A percentile compares a stretch with the other conserved stretches of the same genome.
Conservation (phyloP, 2,888 invertebrate species). For the Drosophila sordidapex region DNA sequence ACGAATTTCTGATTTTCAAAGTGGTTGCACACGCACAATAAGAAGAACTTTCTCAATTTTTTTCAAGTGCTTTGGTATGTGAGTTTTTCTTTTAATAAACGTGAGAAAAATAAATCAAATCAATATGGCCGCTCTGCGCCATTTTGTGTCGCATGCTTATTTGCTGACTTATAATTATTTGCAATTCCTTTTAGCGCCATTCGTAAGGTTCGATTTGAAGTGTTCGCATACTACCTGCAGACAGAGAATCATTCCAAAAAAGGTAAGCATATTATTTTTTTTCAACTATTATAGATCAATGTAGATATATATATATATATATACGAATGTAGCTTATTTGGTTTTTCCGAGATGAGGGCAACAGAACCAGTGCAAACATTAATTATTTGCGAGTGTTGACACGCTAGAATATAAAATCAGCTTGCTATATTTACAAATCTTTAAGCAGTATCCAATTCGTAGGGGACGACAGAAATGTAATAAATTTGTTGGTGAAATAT, state of each 20-base stretch:
- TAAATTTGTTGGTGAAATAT: background rate
- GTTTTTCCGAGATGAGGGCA: background rate
- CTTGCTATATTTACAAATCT: background rate
- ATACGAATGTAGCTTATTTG: background rate
- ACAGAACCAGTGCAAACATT: constrained; percentile 19
- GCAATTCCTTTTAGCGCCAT: constrained; percentile 36
- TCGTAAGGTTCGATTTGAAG: constrained; percentile 5
- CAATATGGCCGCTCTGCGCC: background rate
- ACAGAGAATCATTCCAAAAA: background rate
- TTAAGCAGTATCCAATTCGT: background rate
- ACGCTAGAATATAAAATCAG: constrained; percentile 16
- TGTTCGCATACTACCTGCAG: constrained; percentile 7
- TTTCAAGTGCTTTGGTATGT: constrained; percentile 47
- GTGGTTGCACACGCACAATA: constrained; percentile 33
- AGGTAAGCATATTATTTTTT: constrained; percentile 28
- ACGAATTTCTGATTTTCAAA: constrained; percentile 49
- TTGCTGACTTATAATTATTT: constrained; percentile 36
- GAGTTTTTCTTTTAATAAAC: background rate
- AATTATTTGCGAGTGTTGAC: constrained; percentile 18
- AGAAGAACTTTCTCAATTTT: constrained; percentile 27
- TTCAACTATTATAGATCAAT: constrained; percentile 17
- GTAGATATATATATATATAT: too few relatives aligned
- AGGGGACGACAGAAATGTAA: background rate
- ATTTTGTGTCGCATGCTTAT: constrained; percentile 1
- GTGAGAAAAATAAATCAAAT: background rate